Evolutionary conservation across 1,140 invertebrate genomes (phyloP).

Genomic region (Drosophila kurseongensis): DNA sequence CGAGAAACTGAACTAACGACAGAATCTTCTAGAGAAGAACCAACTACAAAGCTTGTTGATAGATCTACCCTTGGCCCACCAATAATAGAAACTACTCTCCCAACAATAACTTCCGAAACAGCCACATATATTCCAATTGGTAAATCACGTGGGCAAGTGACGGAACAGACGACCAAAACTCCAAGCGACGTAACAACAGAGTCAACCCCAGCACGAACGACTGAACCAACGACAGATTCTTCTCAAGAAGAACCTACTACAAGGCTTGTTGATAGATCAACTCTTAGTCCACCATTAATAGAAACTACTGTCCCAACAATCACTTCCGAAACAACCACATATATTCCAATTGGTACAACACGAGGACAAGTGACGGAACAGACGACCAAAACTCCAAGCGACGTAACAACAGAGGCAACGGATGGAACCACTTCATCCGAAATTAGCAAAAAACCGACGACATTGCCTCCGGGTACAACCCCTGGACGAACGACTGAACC

Average conservation of each 20-base stretch:
- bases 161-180: not conserved
- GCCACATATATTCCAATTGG: not conserved
- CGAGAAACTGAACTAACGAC: too few relatives aligned
- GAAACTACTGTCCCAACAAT: too few relatives aligned
- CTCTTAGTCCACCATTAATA: not conserved
- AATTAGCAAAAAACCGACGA: not conserved
- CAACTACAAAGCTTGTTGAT: too few relatives aligned
- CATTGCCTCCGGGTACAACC: not conserved
- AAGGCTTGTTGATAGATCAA: too few relatives aligned
- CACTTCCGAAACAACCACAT: not conserved
- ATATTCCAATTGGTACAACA: not conserved
- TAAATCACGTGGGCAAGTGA: not conserved
- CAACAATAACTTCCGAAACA: not conserved
- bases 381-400: not conserved
- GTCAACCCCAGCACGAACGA: too few relatives aligned
- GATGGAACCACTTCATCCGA: not conserved
- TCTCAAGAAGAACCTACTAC: too few relatives aligned
- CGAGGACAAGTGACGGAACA: not conserved
- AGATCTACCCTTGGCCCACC: not conserved
- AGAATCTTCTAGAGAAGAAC: too few relatives aligned
- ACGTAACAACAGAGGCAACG: not conserved
- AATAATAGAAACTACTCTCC: not conserved
- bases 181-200: not conserved
- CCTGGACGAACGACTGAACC: not conserved
- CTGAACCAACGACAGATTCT: too few relatives aligned